phyloP scores from a whole-genome alignment of 2,797 vertebrate genomes.

The Calcarius lapponicus region DNA sequence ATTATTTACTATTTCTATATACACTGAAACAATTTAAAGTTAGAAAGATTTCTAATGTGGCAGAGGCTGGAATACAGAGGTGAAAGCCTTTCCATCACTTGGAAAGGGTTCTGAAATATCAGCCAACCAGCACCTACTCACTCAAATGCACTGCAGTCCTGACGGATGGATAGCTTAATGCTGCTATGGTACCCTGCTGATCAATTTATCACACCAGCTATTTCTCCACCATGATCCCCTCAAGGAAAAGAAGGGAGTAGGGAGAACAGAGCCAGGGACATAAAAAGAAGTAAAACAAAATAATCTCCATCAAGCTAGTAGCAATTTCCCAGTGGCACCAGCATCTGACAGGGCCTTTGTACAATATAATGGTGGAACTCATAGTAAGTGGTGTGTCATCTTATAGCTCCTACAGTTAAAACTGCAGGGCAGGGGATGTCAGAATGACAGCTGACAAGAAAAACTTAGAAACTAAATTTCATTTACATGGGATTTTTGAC shows the following conservation, averaged over 20 bases:
- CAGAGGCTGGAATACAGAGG: not conserved
- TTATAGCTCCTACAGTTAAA: not conserved
- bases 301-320: slow-evolving; percentile 3
- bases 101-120: not conserved
- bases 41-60: slow-evolving; percentile 48
- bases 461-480: not conserved
- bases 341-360: not conserved
- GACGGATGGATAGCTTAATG: slow-evolving; percentile 49
- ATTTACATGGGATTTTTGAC: not conserved
- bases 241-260: slow-evolving; percentile 24
- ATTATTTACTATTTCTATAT: slow-evolving; percentile 64
- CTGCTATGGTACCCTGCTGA: slow-evolving; percentile 40
- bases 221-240: slow-evolving; percentile 29
- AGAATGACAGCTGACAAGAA: not conserved
- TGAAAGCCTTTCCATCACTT: slow-evolving; percentile 50
- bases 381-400: not conserved
- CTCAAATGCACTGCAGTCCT: slow-evolving; percentile 26
- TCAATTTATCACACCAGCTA: slow-evolving; percentile 34
- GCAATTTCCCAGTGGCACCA: slow-evolving; percentile 27
- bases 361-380: not conserved
- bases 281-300: slow-evolving; percentile 56
- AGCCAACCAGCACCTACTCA: not conserved
- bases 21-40: slow-evolving; percentile 36
- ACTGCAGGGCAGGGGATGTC: not conserved
- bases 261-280: not conserved